Percentiles rank a stretch among this genome's conserved stretches.
These are phyloP conservation scores for Siniperca obscura DNA, from an alignment of 2,797 vertebrate genomes.

Conservation along the genomic window DNA sequence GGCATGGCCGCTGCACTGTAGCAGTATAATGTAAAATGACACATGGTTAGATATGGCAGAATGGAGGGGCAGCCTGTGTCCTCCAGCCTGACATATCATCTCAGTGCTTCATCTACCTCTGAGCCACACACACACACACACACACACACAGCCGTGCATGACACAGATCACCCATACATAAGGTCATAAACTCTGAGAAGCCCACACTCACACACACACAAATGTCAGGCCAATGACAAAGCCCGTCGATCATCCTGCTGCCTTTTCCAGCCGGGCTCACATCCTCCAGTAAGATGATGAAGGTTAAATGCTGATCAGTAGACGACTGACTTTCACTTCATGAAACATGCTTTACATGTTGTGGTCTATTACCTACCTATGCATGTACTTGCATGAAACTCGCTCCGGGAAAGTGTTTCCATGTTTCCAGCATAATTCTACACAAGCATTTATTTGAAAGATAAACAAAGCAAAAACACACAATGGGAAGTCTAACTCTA, in stretches of 20 bases:
- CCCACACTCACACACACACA: constrained; percentile 3
- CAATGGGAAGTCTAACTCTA: no score
- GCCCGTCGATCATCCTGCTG: constrained; percentile 21
- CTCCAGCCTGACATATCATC: constrained; percentile 35
- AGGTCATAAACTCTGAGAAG: constrained; percentile 21
- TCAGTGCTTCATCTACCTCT: constrained; percentile 34
- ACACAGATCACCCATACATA: constrained; percentile 18
- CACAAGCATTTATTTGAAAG: no score
- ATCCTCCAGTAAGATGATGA: not conserved
- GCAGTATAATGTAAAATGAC: constrained; percentile 45
- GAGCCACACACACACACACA: constrained; percentile 19
- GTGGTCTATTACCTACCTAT: no score
- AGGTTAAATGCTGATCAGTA: not conserved
- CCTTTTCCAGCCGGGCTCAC: constrained; percentile 45
- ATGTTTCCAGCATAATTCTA: no score
- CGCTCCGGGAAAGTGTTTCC: no score
- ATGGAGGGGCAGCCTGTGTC: constrained; percentile 35
- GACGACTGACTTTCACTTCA: not conserved
- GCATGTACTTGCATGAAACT: no score
- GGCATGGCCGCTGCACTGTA: not conserved
- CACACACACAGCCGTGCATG: not conserved
- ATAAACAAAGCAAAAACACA: no score
- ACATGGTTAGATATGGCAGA: constrained; percentile 47
- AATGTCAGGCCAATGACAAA: constrained; percentile 37
- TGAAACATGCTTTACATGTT: not conserved